Conservation (phyloP, 2,113 vertebrate genomes). For the Cyprinodon variegatus region DNA sequence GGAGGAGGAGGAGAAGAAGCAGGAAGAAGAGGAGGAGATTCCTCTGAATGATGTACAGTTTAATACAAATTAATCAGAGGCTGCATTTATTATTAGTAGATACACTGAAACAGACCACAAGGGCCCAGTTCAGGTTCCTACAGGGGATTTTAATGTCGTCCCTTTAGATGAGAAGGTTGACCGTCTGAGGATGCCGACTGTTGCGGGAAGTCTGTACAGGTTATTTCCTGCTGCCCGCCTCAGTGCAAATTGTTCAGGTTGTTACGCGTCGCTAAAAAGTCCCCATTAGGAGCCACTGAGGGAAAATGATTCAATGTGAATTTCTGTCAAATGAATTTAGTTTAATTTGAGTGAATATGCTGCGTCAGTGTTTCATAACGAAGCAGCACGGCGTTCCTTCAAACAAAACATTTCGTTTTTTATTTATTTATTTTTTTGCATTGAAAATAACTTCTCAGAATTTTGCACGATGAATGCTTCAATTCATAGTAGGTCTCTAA, state of each 20-base stretch:
- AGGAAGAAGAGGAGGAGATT: conserved; percentile 79
- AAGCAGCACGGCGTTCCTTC: neutral
- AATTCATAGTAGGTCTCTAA: neutral
- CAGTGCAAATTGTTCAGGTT: neutral
- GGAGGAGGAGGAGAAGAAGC: conserved; percentile 80
- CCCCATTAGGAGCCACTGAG: neutral
- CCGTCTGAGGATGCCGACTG: neutral
- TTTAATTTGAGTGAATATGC: neutral
- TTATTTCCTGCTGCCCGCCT: neutral
- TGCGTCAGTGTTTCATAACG: neutral
- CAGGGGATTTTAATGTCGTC: neutral
- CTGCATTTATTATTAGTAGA: no score
- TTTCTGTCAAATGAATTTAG: neutral
- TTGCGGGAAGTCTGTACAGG: neutral
- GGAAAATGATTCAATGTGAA: neutral
- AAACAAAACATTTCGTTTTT: neutral
- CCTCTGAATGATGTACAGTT: conserved; percentile 55
- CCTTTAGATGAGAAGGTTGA: neutral
- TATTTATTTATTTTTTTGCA: no score
- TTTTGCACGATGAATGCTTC: neutral
- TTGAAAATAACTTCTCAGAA: neutral
- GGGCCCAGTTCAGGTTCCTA: neutral
- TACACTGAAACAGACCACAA: no score
- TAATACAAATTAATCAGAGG: neutral
- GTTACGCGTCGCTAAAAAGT: neutral